phyloP scores from a whole-genome alignment of 2,797 vertebrate genomes.

The Protonibea diacanthus region DNA sequence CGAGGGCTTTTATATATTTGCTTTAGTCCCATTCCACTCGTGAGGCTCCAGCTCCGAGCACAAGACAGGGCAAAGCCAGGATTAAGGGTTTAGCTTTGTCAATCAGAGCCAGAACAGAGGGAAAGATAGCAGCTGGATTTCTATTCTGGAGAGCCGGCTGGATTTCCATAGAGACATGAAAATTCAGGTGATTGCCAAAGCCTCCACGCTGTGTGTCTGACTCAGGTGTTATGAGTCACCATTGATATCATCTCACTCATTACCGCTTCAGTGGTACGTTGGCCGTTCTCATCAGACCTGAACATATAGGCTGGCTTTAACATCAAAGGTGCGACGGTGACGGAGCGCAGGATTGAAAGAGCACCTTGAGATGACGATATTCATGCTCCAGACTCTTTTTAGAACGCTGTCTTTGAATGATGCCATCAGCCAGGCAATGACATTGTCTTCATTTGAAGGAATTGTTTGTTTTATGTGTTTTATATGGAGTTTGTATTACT shows the following conservation, averaged over 20 bases:
- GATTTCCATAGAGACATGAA: constrained; percentile 66
- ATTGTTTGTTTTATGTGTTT: constrained; percentile 4
- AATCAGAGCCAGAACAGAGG: constrained; percentile 67
- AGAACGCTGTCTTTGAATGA: background rate
- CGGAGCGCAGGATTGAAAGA: constrained; percentile 29
- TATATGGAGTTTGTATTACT: background rate
- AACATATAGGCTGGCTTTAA: constrained; percentile 55
- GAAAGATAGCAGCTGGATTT: constrained; percentile 65
- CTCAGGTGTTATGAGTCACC: constrained; percentile 75
- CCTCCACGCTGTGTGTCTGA: constrained; percentile 46
- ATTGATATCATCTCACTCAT: constrained; percentile 68
- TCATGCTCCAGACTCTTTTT: background rate
- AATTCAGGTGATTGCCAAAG: constrained; percentile 58
- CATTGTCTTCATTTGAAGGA: background rate
- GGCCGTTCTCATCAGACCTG: constrained; percentile 46
- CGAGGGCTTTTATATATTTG: constrained; percentile 60
- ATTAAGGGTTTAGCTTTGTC: constrained; percentile 79
- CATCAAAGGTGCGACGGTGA: constrained; percentile 40
- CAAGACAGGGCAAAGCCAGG: constrained; percentile 74
- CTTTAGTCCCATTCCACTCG: constrained; percentile 62
- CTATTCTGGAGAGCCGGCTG: constrained; percentile 37
- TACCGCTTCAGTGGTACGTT: constrained; percentile 37
- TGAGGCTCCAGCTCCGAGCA: constrained; percentile 57
- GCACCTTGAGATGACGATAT: constrained; percentile 36
- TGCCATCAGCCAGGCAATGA: background rate